phyloP scores from a whole-genome alignment of 1,140 invertebrate species.

The Lepeophtheirus salmonis region DNA sequence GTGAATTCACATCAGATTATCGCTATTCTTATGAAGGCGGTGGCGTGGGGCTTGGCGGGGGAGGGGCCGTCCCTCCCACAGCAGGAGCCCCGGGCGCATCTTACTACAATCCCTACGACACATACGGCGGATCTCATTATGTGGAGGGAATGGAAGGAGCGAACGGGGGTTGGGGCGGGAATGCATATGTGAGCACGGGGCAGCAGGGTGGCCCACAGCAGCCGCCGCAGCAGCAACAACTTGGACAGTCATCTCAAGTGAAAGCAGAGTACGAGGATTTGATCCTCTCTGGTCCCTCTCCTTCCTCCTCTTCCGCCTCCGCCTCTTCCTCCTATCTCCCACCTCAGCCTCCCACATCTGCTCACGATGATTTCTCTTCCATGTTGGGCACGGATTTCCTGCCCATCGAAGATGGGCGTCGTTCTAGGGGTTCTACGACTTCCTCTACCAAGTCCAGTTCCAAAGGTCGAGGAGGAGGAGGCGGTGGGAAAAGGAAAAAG shows the following conservation, averaged over 20 bases:
- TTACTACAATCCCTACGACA: no score
- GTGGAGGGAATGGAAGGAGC: no score
- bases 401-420: background rate
- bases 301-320: background rate
- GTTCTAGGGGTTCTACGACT: background rate
- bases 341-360: background rate
- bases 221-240: background rate
- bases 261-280: background rate
- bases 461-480: background rate
- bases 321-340: background rate
- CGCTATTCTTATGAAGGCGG: no score
- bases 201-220: background rate
- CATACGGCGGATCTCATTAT: no score
- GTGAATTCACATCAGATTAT: no score
- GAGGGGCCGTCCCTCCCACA: no score
- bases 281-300: background rate
- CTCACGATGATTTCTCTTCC: background rate
- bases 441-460: background rate
- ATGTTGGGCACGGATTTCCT: background rate
- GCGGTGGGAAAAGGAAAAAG: slow-evolving; percentile 25
- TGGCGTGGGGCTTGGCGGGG: no score
- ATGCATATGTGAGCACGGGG: no score
- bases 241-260: background rate
- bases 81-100: no score
- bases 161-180: no score